Evolutionary conservation across 2,113 vertebrate genomes (phyloP).

Genomic region (Mastomys coucha): DNA sequence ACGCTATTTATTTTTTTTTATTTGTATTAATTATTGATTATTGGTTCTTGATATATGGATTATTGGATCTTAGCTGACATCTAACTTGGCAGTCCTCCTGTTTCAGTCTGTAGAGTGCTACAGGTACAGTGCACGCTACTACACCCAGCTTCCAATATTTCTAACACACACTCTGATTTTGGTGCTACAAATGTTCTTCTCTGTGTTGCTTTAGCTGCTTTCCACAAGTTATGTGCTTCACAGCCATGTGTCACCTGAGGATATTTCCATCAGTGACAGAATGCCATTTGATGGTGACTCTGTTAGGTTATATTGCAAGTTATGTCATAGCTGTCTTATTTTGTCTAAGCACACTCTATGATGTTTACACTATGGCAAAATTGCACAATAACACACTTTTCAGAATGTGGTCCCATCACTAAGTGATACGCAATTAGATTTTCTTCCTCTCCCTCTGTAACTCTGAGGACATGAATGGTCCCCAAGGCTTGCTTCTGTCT

Average conservation of each 20-base stretch:
- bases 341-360: neutral
- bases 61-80: neutral
- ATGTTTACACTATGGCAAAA: neutral
- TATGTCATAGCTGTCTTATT: neutral
- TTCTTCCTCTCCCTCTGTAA: neutral
- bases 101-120: neutral
- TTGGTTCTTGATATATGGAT: neutral
- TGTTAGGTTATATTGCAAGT: neutral
- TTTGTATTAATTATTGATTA: neutral
- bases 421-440: neutral
- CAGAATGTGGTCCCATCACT: neutral
- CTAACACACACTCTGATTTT: neutral
- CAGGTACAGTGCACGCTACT: neutral
- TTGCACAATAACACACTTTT: neutral
- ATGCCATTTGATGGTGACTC: neutral
- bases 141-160: neutral
- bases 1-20: neutral
- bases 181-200: neutral
- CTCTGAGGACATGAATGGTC: neutral
- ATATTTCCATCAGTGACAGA: neutral
- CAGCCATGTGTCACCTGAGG: neutral
- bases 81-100: neutral
- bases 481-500: neutral
- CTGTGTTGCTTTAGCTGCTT: neutral
- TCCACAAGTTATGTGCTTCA: neutral